Percentiles rank a stretch among this genome's conserved stretches.
Evolutionary conservation across 2,797 vertebrate genomes (phyloP).

Genomic region (Gobio occitaniae): DNA sequence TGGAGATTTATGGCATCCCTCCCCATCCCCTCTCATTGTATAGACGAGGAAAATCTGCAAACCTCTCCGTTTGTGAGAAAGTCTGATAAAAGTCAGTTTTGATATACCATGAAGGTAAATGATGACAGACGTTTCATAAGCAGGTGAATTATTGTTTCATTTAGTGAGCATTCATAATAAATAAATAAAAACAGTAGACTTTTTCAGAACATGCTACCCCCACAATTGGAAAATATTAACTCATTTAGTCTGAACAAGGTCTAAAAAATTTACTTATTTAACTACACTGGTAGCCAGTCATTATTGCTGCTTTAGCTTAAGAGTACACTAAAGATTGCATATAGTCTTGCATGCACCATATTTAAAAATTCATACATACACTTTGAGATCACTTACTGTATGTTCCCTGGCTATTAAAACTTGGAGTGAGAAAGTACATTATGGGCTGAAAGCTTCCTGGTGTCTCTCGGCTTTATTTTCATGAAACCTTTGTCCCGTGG

Average conservation of each 20-base stretch:
- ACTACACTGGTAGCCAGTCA: not conserved
- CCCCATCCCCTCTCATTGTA: not conserved
- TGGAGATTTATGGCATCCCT: not conserved
- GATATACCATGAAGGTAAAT: not conserved
- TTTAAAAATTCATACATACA: conserved; percentile 66
- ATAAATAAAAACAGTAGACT: not conserved
- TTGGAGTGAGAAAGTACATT: conserved; percentile 45
- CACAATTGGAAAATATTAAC: not conserved
- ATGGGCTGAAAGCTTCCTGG: conserved; percentile 56
- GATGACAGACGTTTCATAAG: not conserved
- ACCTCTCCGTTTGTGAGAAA: not conserved
- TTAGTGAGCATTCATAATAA: not conserved
- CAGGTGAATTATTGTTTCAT: not conserved
- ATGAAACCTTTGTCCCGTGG: conserved; percentile 43
- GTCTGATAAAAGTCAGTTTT: not conserved
- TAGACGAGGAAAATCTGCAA: not conserved
- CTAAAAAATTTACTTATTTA: not conserved
- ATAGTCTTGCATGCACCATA: conserved; percentile 48
- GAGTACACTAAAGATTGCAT: conserved; percentile 37
- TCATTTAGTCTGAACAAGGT: not conserved
- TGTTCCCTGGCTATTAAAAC: conserved; percentile 57
- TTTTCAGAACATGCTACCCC: not conserved
- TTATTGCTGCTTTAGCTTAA: conserved; percentile 46
- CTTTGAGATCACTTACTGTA: conserved; percentile 62
- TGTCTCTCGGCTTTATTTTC: conserved; percentile 46